These are phyloP conservation scores for Proctacanthus coquilletti DNA, from an alignment of 1,140 invertebrate genomes.

Conservation along the genomic window DNA sequence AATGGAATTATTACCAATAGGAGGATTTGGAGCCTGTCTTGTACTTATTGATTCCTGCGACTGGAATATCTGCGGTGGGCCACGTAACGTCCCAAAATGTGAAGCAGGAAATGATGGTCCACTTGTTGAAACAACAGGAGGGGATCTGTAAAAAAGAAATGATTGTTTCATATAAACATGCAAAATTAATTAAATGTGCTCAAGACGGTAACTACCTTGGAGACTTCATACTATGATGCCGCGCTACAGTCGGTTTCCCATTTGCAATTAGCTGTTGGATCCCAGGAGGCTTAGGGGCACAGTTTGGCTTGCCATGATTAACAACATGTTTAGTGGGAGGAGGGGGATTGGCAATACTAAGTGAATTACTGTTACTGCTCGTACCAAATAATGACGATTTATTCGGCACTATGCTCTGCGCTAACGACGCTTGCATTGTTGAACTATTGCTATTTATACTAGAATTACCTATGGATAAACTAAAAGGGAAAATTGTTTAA, in stretches of 20 bases:
- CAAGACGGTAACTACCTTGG: too few relatives aligned
- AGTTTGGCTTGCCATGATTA: slow-evolving; percentile 28
- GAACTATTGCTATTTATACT: slow-evolving; percentile 24
- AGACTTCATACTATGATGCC: slow-evolving; percentile 30
- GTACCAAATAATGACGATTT: slow-evolving; percentile 23
- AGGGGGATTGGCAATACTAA: not conserved
- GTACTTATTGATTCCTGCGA: slow-evolving; percentile 15
- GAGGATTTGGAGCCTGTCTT: slow-evolving; percentile 21
- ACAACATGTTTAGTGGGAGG: not conserved
- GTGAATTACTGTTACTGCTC: slow-evolving; percentile 2
- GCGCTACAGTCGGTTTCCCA: slow-evolving; percentile 20
- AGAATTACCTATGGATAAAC: slow-evolving; percentile 26
- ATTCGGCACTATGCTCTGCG: slow-evolving; percentile 20
- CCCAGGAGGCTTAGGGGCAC: slow-evolving; percentile 28
- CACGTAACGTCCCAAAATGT: slow-evolving; percentile 25
- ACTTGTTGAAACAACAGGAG: slow-evolving; percentile 18
- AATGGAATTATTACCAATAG: slow-evolving; percentile 16
- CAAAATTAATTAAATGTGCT: too few relatives aligned
- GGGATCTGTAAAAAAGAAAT: slow-evolving; percentile 15
- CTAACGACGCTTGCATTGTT: slow-evolving; percentile 5
- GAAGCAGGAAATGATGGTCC: slow-evolving; percentile 21
- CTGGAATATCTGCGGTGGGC: slow-evolving; percentile 16
- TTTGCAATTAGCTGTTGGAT: slow-evolving; percentile 22
- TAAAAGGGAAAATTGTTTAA: slow-evolving; percentile 10
- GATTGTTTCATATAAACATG: too few relatives aligned